phyloP scores from a whole-genome alignment of 2,113 vertebrate species.

The Ciconia boyciana region DNA sequence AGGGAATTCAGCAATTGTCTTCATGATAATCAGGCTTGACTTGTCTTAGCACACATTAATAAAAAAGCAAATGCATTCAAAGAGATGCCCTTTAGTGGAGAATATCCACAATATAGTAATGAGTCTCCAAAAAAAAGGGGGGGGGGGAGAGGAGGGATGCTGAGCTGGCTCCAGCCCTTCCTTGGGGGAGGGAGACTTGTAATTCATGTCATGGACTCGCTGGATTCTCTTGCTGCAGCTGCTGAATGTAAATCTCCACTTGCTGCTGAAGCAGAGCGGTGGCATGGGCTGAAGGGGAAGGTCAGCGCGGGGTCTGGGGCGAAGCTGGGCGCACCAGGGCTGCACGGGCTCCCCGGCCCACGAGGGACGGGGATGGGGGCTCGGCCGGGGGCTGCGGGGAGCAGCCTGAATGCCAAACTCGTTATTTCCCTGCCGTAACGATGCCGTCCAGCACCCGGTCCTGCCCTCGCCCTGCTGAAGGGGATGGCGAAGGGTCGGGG shows the following conservation, averaged over 20 bases:
- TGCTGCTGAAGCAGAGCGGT: neutral
- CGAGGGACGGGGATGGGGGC: neutral
- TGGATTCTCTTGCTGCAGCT: conserved; percentile 9
- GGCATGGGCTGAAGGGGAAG: accelerated
- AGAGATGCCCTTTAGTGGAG: conserved; percentile 77
- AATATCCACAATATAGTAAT: conserved; percentile 77
- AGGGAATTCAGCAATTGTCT: conserved; percentile 78
- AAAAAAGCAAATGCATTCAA: conserved; percentile 70
- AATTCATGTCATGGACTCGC: conserved; percentile 44
- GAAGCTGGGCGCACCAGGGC: accelerated
- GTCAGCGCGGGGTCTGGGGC: accelerated
- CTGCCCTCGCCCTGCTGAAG: accelerated
- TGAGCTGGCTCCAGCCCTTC: conserved; percentile 51
- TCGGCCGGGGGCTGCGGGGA: neutral
- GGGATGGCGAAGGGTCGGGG: neutral
- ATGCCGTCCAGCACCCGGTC: accelerated
- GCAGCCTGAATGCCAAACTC: accelerated
- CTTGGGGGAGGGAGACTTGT: neutral
- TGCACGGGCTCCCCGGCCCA: accelerated
- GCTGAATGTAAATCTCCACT: neutral
- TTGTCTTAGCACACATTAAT: conserved; percentile 79
- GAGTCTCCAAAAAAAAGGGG: conserved; percentile 53
- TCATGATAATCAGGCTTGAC: conserved; percentile 79
- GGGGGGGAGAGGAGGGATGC: neutral
- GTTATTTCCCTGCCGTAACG: accelerated